phyloP scores from a whole-genome alignment of 2,797 vertebrate genomes.

The Platyrinchus mystaceus region DNA sequence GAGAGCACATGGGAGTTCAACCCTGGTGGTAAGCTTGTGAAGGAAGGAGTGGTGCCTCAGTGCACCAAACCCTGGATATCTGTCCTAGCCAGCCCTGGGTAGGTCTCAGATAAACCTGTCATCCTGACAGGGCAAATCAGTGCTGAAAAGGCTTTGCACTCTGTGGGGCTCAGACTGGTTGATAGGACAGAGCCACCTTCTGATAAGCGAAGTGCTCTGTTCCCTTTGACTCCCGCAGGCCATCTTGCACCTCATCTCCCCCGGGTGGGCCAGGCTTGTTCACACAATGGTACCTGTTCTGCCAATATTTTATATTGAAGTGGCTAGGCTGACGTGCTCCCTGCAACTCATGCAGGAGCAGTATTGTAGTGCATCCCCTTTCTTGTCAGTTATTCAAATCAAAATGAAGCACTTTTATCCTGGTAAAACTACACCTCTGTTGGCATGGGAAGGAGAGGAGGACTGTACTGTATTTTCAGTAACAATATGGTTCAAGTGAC shows the following conservation, averaged over 20 bases:
- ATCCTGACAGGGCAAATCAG: constrained; percentile 51
- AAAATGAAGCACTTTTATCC: neutral
- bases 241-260: neutral
- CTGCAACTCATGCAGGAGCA: neutral
- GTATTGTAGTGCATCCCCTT: neutral
- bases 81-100: constrained; percentile 6
- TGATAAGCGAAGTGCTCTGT: constrained; percentile 48
- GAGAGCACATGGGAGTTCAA: neutral
- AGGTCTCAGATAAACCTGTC: constrained; percentile 55
- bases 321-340: neutral
- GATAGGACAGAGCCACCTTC: constrained; percentile 12
- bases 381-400: neutral
- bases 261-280: neutral
- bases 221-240: neutral
- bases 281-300: neutral
- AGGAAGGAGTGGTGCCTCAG: neutral
- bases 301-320: neutral
- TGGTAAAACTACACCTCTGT: neutral
- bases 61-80: neutral
- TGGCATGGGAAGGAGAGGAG: neutral
- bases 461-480: neutral
- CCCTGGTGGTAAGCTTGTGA: neutral
- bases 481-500: neutral
- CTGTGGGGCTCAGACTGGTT: neutral
- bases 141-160: constrained; percentile 43